Conservation (phyloP, 64 coral and sea anemone genomes). For the Orbicella faveolata region DNA sequence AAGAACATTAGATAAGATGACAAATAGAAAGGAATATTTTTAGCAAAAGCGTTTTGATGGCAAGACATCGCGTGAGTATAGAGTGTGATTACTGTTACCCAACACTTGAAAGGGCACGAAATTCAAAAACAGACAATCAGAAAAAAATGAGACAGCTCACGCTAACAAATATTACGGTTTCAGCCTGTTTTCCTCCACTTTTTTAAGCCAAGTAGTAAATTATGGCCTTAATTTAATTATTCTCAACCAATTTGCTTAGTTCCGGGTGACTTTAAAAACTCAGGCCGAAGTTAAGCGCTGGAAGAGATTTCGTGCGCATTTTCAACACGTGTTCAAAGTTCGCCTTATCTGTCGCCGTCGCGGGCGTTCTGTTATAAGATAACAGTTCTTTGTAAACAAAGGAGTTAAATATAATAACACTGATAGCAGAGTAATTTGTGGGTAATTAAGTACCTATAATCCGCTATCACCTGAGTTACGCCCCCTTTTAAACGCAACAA, state of each 20-base stretch:
- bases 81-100: neutral
- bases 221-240: neutral
- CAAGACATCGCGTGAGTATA: slow-evolving; percentile 31
- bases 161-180: slow-evolving; percentile 2
- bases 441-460: slow-evolving; percentile 43
- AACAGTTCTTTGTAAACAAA: slow-evolving; percentile 39
- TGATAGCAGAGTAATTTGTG: slow-evolving; percentile 42
- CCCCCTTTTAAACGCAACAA: slow-evolving; percentile 16
- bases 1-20: neutral
- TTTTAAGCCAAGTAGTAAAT: neutral
- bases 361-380: slow-evolving; percentile 26
- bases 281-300: neutral
- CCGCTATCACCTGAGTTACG: slow-evolving; percentile 34
- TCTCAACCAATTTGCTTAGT: neutral
- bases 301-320: slow-evolving; percentile 7
- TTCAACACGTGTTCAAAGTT: slow-evolving; percentile 32
- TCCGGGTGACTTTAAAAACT: neutral
- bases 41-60: no score
- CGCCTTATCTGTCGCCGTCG: slow-evolving; percentile 6
- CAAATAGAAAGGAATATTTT: neutral
- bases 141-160: neutral
- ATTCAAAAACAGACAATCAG: neutral
- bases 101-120: slow-evolving; percentile 19
- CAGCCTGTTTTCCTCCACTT: neutral
- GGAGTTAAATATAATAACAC: slow-evolving; percentile 10